These are phyloP conservation scores for Anableps anableps DNA, from an alignment of 2,797 vertebrate species.

Conservation along the genomic window DNA sequence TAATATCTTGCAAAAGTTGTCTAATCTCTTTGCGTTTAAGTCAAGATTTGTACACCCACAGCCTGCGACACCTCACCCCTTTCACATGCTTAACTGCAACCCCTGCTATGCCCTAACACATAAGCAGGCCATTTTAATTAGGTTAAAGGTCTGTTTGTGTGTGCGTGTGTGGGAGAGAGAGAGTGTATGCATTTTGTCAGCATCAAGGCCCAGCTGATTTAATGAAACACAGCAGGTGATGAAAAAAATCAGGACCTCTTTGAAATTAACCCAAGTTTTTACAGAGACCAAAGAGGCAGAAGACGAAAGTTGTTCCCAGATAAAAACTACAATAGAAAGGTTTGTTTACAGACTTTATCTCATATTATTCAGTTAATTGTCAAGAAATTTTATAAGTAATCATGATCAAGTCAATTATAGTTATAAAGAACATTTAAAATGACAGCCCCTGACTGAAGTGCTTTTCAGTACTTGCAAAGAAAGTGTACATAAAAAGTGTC, in stretches of 20 bases:
- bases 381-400: background rate
- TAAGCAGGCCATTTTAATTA: slow-evolving; percentile 85
- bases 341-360: background rate
- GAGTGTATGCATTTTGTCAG: slow-evolving; percentile 35
- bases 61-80: slow-evolving; percentile 54
- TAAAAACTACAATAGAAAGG: background rate
- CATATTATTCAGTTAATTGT: background rate
- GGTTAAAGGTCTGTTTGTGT: slow-evolving; percentile 73
- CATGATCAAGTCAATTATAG: background rate
- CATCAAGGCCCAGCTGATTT: slow-evolving; percentile 48
- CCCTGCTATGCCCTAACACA: slow-evolving; percentile 65
- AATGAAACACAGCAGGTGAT: slow-evolving; percentile 66
- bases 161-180: slow-evolving; percentile 7
- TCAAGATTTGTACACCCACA: slow-evolving; percentile 84
- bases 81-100: slow-evolving; percentile 78
- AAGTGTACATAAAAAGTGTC: background rate
- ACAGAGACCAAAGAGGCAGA: background rate
- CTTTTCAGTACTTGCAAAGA: background rate
- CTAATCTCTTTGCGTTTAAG: slow-evolving; percentile 97
- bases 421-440: background rate
- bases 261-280: slow-evolving; percentile 49
- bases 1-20: slow-evolving; percentile 95
- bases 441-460: background rate
- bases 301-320: background rate
- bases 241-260: slow-evolving; percentile 49